A percentile compares a stretch with the other conserved stretches of the same genome.
Conservation (phyloP, 2,113 vertebrate species). For the Toxostoma redivivum region DNA sequence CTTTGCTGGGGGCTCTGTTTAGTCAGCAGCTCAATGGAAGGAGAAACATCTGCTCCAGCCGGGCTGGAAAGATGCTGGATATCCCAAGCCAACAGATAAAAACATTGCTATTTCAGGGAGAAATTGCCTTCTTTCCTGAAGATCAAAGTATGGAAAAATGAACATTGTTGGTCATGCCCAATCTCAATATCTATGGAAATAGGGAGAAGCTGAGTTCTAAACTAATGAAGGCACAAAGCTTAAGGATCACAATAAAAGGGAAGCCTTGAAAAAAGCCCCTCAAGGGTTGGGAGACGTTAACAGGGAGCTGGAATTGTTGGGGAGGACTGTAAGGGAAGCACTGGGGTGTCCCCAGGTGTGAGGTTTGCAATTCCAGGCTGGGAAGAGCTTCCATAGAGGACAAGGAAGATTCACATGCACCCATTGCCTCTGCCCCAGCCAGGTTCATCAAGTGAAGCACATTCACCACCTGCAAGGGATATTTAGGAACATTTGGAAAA, state of each 20-base stretch:
- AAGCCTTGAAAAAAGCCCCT: background rate
- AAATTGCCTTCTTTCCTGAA: background rate
- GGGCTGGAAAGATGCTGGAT: background rate
- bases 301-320: background rate
- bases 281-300: background rate
- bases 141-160: background rate
- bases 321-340: background rate
- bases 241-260: constrained; percentile 22
- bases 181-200: background rate
- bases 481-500: background rate
- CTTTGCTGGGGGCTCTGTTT: background rate
- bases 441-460: background rate
- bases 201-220: background rate
- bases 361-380: background rate
- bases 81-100: background rate
- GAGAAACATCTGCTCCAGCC: background rate
- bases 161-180: background rate
- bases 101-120: background rate
- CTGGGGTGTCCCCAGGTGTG: background rate
- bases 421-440: background rate
- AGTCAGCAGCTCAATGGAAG: background rate
- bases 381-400: background rate
- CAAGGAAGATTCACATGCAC: background rate
- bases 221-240: constrained; percentile 43
- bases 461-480: background rate